phyloP scores from a whole-genome alignment of 2,888 invertebrate species.

The Lordiphosa andalusiaca region DNA sequence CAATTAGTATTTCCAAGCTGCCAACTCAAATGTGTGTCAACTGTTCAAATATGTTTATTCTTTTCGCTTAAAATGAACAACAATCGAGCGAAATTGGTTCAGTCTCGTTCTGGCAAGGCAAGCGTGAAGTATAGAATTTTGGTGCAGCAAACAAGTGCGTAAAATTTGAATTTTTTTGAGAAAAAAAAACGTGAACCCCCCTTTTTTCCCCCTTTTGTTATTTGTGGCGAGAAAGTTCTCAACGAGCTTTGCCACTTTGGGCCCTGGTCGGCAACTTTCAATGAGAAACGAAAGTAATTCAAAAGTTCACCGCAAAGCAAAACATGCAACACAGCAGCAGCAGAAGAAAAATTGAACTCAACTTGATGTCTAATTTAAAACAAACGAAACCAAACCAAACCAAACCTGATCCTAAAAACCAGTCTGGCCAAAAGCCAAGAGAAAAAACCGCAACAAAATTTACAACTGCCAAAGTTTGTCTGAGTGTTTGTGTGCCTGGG shows the following conservation, averaged over 20 bases:
- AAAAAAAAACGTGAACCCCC: constrained; percentile 9
- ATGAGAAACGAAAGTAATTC: constrained; percentile 55
- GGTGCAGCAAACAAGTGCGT: too few species aligned
- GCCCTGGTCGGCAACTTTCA: constrained; percentile 29
- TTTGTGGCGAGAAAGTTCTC: constrained; percentile 10
- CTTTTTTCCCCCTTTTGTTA: constrained; percentile 4
- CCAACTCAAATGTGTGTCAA: constrained; percentile 2
- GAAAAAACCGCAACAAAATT: constrained; percentile 60
- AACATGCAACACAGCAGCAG: constrained; percentile 40
- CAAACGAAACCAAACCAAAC: constrained; percentile 39
- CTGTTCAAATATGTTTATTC: constrained; percentile 11
- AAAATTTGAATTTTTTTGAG: constrained; percentile 4
- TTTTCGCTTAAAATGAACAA: constrained; percentile 12
- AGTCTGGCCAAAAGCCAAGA: constrained; percentile 34
- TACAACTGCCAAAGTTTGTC: constrained; percentile 58
- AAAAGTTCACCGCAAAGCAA: constrained; percentile 59
- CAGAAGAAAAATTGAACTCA: constrained; percentile 57
- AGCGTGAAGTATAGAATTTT: constrained; percentile 1
- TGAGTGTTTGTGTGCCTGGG: constrained; percentile 12
- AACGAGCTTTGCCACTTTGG: constrained; percentile 29
- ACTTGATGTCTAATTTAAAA: constrained; percentile 66
- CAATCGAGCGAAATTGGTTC: neutral
- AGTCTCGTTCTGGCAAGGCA: constrained; percentile 12
- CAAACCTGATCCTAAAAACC: constrained; percentile 27
- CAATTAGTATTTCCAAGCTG: too few species aligned